Evolutionary conservation across 1,140 invertebrate genomes (phyloP).

Genomic region (Neoseiulus cucumeris): DNA sequence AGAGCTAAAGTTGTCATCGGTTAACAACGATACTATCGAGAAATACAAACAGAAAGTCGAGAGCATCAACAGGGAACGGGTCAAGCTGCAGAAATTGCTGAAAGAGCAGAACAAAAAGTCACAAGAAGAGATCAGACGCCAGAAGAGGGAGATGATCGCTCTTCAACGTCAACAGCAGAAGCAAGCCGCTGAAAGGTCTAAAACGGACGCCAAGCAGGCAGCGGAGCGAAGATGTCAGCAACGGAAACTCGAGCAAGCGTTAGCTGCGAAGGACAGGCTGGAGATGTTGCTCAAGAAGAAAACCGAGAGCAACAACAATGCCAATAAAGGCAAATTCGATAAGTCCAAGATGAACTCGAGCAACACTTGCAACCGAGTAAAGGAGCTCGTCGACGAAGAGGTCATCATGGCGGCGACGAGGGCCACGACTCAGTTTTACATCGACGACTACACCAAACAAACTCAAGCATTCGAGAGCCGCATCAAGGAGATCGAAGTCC

Average conservation of each 20-base stretch:
- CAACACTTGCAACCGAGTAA: background rate
- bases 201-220: background rate
- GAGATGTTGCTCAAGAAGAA: slow-evolving; percentile 5
- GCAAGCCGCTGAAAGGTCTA: background rate
- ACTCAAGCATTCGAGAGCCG: background rate
- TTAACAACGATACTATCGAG: background rate
- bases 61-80: background rate
- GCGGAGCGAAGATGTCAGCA: background rate
- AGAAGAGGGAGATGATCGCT: background rate
- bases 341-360: background rate
- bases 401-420: background rate
- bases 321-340: background rate
- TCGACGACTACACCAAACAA: slow-evolving; percentile 9
- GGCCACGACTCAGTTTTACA: background rate
- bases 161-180: slow-evolving; percentile 2
- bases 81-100: background rate
- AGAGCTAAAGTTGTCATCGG: background rate
- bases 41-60: background rate
- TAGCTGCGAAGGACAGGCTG: background rate
- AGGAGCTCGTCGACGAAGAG: slow-evolving; percentile 5
- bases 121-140: background rate
- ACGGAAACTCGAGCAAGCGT: background rate
- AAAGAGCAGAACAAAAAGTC: slow-evolving; percentile 1
- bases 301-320: background rate
- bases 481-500: background rate